Percentiles rank a stretch among this genome's conserved stretches.
Evolutionary conservation across 2,888 invertebrate species (phyloP).

Genomic region (Sisyra terminalis): DNA sequence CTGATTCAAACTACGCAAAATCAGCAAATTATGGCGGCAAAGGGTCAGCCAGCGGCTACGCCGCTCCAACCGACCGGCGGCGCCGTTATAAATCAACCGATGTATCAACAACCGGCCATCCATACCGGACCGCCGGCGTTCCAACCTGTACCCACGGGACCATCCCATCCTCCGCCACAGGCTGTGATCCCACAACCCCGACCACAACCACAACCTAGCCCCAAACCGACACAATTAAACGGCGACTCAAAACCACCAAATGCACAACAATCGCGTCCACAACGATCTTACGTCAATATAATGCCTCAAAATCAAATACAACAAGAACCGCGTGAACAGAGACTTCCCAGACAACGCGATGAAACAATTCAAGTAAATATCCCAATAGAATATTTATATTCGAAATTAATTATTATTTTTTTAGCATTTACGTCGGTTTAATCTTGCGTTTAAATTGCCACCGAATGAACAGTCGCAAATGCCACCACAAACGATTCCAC

Average conservation of each 20-base stretch:
- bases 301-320: conserved; percentile 9
- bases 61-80: conserved; percentile 15
- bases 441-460: conserved; percentile 60
- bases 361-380: conserved; percentile 17
- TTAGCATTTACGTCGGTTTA: conserved; percentile 60
- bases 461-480: conserved; percentile 19
- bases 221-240: conserved; percentile 14
- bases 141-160: conserved; percentile 10
- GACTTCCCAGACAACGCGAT: conserved; percentile 17
- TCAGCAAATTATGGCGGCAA: conserved; percentile 16
- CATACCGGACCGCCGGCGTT: conserved; percentile 10
- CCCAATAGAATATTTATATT: background rate
- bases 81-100: conserved; percentile 5
- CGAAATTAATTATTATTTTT: background rate
- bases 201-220: conserved; percentile 8
- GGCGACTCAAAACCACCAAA: conserved; percentile 14
- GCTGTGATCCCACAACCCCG: background rate
- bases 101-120: conserved; percentile 7
- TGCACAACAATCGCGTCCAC: conserved; percentile 14
- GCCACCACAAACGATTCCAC: conserved; percentile 18
- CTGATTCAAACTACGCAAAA: conserved; percentile 43
- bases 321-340: conserved; percentile 11
- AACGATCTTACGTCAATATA: conserved; percentile 10
- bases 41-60: conserved; percentile 15
- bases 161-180: conserved; percentile 15